phyloP scores from a whole-genome alignment of 1,140 invertebrate genomes.

The Micrasema minimum region DNA sequence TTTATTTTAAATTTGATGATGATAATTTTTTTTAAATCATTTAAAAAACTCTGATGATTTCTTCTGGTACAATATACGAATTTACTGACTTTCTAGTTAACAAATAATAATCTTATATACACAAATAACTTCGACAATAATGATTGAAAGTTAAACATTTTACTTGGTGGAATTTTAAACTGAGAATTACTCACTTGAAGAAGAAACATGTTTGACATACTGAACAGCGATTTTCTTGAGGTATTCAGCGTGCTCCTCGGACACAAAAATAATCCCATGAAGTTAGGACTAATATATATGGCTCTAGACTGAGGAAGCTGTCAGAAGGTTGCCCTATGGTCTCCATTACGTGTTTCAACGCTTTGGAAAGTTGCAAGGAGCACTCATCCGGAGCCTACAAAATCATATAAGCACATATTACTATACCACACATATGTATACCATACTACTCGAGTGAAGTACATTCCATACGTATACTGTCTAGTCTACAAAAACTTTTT shows the following conservation, averaged over 20 bases:
- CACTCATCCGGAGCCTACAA: slow-evolving; percentile 78
- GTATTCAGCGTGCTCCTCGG: slow-evolving; percentile 79
- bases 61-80: no score
- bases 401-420: not conserved
- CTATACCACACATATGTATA: not conserved
- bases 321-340: slow-evolving; percentile 71
- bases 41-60: no score
- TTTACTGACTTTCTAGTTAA: no score
- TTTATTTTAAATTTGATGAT: no score
- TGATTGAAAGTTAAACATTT: no score
- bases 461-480: no score
- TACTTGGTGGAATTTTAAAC: no score
- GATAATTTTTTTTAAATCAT: no score
- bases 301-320: slow-evolving; percentile 76
- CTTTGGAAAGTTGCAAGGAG: slow-evolving; percentile 72
- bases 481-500: no score
- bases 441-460: no score
- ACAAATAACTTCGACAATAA: no score
- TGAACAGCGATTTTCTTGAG: slow-evolving; percentile 79
- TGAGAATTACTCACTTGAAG: slow-evolving; percentile 73
- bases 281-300: slow-evolving; percentile 84
- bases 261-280: slow-evolving; percentile 89
- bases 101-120: no score
- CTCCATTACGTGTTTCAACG: slow-evolving; percentile 76
- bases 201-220: slow-evolving; percentile 81